These are phyloP conservation scores for Tapera naevia DNA, from an alignment of 2,797 vertebrate species.

Conservation along the genomic window DNA sequence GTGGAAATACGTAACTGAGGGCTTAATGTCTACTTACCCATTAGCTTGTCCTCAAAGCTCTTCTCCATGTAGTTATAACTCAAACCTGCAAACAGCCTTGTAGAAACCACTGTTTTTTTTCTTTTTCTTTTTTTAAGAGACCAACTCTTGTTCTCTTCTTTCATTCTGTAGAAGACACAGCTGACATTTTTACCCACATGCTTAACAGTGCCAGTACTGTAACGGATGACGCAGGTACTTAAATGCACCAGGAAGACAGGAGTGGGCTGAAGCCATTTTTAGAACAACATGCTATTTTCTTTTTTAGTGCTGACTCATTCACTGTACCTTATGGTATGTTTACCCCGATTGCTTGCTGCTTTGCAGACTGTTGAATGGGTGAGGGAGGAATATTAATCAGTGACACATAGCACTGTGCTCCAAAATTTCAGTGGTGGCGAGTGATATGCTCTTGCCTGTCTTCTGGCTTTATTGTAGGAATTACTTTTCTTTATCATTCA, in stretches of 20 bases:
- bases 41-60: background rate
- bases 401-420: background rate
- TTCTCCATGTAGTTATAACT: background rate
- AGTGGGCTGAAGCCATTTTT: slow-evolving; percentile 60
- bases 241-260: slow-evolving; percentile 36
- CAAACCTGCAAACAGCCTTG: background rate
- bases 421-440: background rate
- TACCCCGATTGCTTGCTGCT: slow-evolving; percentile 37
- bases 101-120: background rate
- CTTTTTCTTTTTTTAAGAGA: background rate
- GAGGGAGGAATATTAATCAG: slow-evolving; percentile 52
- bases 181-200: slow-evolving; percentile 34
- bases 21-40: background rate
- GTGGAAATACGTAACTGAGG: background rate
- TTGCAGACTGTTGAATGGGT: slow-evolving; percentile 24
- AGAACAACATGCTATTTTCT: slow-evolving; percentile 59
- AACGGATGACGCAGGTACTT: slow-evolving; percentile 28
- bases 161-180: background rate
- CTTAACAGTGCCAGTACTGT: slow-evolving; percentile 15
- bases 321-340: slow-evolving; percentile 50
- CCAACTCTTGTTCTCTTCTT: background rate
- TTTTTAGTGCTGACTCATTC: slow-evolving; percentile 63
- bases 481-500: background rate
- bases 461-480: background rate
- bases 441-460: background rate